Conservation (phyloP, 2,888 invertebrate species). For the Amblyjoppa fuscipennis region DNA sequence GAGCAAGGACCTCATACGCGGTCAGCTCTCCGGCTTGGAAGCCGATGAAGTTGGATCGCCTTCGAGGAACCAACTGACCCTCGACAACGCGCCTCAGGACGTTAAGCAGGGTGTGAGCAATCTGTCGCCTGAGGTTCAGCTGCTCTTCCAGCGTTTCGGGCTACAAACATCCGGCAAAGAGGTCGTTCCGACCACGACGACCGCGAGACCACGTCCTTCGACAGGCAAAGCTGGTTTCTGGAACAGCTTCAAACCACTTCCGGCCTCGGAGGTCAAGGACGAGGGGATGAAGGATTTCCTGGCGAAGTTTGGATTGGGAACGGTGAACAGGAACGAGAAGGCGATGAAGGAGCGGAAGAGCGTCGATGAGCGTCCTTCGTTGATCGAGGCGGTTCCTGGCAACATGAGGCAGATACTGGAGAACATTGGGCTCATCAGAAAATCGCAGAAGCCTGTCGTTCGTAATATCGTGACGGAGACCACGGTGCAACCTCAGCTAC, state of each 20-base stretch:
- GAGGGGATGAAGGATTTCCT: conserved; percentile 85
- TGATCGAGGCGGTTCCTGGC: conserved; percentile 80
- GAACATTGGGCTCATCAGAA: conserved; percentile 82
- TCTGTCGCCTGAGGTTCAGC: conserved; percentile 80
- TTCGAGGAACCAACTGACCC: conserved; percentile 75
- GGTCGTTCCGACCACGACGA: conserved; percentile 60
- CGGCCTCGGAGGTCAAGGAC: conserved; percentile 80
- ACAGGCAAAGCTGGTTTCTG: conserved; percentile 79
- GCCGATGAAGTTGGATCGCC: conserved; percentile 59
- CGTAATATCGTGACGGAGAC: neutral
- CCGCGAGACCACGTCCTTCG: conserved; percentile 71
- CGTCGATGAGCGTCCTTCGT: conserved; percentile 67
- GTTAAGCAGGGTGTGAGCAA: conserved; percentile 79
- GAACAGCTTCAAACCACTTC: conserved; percentile 85
- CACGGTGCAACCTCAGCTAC: conserved; percentile 70
- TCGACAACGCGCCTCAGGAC: conserved; percentile 72
- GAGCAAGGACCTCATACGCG: conserved; percentile 61
- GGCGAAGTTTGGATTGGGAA: conserved; percentile 84
- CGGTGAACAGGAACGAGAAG: conserved; percentile 76
- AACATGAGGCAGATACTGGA: conserved; percentile 84
- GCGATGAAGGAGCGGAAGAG: conserved; percentile 72
- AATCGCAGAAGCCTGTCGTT: conserved; percentile 29
- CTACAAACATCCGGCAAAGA: conserved; percentile 73
- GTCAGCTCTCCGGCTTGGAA: conserved; percentile 65
- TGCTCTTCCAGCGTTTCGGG: conserved; percentile 82